Percentiles rank a stretch among this genome's conserved stretches.
Conservation (phyloP, 1,140 invertebrate species). For the Drosophila carrolli region DNA sequence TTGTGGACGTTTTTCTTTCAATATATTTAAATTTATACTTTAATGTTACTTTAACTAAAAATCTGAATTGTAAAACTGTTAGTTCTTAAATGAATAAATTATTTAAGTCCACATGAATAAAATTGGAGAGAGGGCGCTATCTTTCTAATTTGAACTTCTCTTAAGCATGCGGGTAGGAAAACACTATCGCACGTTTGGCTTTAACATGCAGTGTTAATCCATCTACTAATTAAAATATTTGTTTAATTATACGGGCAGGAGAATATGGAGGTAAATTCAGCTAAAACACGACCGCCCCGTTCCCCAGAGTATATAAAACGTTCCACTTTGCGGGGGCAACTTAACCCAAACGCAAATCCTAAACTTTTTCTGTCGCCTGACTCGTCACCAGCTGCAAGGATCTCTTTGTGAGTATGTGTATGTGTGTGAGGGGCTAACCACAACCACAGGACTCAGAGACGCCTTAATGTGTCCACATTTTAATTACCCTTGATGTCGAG, state of each 20-base stretch:
- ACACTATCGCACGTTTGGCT: background rate
- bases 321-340: slow-evolving; percentile 25
- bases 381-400: slow-evolving; percentile 30
- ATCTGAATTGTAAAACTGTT: no score
- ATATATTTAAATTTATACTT: no score
- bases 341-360: slow-evolving; percentile 26
- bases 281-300: slow-evolving; percentile 2
- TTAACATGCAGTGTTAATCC: background rate
- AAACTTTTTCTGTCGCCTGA: slow-evolving; percentile 21
- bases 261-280: background rate
- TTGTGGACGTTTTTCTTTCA: background rate
- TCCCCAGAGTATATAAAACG: slow-evolving; percentile 1
- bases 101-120: background rate
- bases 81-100: no score
- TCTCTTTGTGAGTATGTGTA: background rate
- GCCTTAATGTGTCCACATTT: slow-evolving; percentile 67
- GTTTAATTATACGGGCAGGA: background rate
- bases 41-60: no score
- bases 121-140: background rate
- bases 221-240: slow-evolving; percentile 33
- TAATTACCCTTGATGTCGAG: slow-evolving; percentile 77
- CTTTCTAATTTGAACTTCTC: background rate
- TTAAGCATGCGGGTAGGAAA: background rate
- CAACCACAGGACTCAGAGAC: slow-evolving; percentile 25
- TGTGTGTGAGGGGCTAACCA: slow-evolving; percentile 15